These are phyloP conservation scores for Thunnus albacares DNA, from an alignment of 2,797 vertebrate genomes.

Conservation along the genomic window DNA sequence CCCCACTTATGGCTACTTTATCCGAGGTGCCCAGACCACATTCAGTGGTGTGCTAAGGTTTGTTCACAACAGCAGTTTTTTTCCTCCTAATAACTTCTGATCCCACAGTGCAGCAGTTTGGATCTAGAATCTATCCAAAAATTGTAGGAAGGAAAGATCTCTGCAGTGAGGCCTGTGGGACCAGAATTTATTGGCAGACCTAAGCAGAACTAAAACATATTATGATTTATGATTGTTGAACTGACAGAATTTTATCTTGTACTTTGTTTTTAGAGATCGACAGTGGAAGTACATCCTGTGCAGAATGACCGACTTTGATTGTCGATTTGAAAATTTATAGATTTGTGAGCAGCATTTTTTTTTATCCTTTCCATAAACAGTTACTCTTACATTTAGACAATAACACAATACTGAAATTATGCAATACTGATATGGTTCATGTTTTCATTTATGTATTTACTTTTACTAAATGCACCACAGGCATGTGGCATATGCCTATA, in stretches of 20 bases:
- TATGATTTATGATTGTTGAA: not conserved
- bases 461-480: slow-evolving; percentile 33
- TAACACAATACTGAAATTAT: slow-evolving; percentile 22
- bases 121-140: not conserved
- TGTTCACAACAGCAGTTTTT: slow-evolving; percentile 51
- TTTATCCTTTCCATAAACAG: slow-evolving; percentile 8
- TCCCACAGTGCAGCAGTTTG: slow-evolving; percentile 6
- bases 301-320: slow-evolving; percentile 96
- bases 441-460: slow-evolving; percentile 40
- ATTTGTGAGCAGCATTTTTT: slow-evolving; percentile 28
- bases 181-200: slow-evolving; percentile 14
- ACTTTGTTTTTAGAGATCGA: slow-evolving; percentile 91
- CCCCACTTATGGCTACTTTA: slow-evolving; percentile 93
- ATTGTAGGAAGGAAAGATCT: slow-evolving; percentile 1
- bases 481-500: slow-evolving; percentile 13
- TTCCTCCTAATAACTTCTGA: slow-evolving; percentile 12
- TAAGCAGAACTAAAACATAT: not conserved
- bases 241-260: slow-evolving; percentile 49
- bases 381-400: slow-evolving; percentile 43
- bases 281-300: slow-evolving; percentile 99
- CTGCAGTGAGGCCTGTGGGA: not conserved
- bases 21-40: slow-evolving; percentile 95
- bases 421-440: slow-evolving; percentile 5
- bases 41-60: slow-evolving; percentile 97
- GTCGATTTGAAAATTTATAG: slow-evolving; percentile 93